Evolutionary conservation across 2,888 invertebrate genomes (phyloP), one percentile per base, ranked within the genome.

Genomic region (Endotricha flammealis): DNA sequence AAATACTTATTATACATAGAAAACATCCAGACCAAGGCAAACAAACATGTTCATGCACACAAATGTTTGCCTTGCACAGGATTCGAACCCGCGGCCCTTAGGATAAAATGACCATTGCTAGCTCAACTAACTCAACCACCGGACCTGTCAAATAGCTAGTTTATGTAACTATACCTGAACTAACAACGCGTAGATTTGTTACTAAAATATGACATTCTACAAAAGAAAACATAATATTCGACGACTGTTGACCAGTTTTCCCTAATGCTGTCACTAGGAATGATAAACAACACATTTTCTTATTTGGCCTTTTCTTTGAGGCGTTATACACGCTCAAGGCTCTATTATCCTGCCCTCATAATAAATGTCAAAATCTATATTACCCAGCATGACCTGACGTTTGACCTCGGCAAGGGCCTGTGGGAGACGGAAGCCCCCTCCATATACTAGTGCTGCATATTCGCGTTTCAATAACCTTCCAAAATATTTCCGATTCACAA

Each of bases 351-450:
- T 24, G 13, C 11, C 25, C 8, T 25, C 17, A 10, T 27, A 16
- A 16, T 33, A 27, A 33, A 33, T 27, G 32, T 25, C 17, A 25
- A 33, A 33, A 27, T 33, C 32, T 25, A 33, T 33, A 33, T 16
- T 27, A 25, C 32, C n/a, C 10, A 20, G 20, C 32, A 17, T 14
- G 32, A 33, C 32, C 32, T 33, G 32, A 17, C 32, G 25, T 14
- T 33, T 33, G 27, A 33, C 25, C 25, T 17, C 32, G 11, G 16
- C 25, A 33, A 33, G 12, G 12, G 24, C 25, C 14, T 27, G 27
- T 27, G 27, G 24, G 30, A 12, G n/a, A 10, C 6, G 11, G 24
- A 24, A 9, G 14, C 4, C 32, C 14, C 14, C 14, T 24, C 24
- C 32, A 32, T 32, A 24, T 32, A n/a, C n/a, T 32, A 10, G 8